Evolutionary conservation across 2,888 invertebrate genomes (phyloP).

Genomic region (Doris montereyensis): DNA sequence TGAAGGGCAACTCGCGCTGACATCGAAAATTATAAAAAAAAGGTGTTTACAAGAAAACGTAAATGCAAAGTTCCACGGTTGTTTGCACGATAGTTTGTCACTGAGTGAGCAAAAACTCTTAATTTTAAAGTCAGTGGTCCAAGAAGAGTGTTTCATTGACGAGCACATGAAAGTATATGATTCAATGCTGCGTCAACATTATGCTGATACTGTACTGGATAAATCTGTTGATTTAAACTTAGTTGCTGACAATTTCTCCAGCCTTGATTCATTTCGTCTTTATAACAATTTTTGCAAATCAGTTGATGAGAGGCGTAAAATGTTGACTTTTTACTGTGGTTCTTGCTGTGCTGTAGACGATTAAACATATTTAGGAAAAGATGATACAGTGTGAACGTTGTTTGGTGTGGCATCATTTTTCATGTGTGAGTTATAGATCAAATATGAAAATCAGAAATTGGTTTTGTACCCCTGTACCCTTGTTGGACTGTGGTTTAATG

Average conservation of each 20-base stretch:
- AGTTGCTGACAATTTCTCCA: slow-evolving; percentile 3
- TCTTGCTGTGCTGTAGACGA: slow-evolving; percentile 3
- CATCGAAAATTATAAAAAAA: too few species aligned
- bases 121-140: not conserved
- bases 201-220: not conserved
- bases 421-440: not conserved
- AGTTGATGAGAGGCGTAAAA: not conserved
- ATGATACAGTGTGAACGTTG: slow-evolving; percentile 8
- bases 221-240: not conserved
- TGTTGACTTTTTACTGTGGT: slow-evolving; percentile 1
- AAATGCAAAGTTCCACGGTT: not conserved
- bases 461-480: slow-evolving; percentile 15
- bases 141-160: not conserved
- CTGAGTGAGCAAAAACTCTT: not conserved
- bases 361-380: not conserved
- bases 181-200: slow-evolving; percentile 1
- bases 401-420: slow-evolving; percentile 16
- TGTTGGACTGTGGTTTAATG: too few species aligned
- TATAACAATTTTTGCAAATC: not conserved
- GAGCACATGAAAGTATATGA: not conserved
- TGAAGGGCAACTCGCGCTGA: slow-evolving; percentile 12
- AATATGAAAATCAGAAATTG: not conserved
- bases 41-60: slow-evolving; percentile 12
- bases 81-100: not conserved
- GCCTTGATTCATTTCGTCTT: not conserved